These are phyloP conservation scores for Propithecus perrieri DNA, from an alignment of 2,797 vertebrate genomes.

Conservation along the genomic window DNA sequence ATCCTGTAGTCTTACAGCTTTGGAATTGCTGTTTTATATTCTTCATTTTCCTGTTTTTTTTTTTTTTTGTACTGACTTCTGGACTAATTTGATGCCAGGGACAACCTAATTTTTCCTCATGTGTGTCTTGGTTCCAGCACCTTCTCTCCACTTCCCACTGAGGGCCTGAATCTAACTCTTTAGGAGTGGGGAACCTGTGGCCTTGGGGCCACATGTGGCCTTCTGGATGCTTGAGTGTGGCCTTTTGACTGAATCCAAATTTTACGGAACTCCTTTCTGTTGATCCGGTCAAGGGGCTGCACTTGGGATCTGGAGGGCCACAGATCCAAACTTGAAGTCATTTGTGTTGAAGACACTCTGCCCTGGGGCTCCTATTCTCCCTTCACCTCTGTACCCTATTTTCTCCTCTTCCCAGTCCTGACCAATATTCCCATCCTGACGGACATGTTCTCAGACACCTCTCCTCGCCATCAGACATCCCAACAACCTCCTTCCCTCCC, in stretches of 20 bases:
- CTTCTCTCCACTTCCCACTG: neutral
- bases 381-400: neutral
- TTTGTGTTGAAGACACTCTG: neutral
- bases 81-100: neutral
- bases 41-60: neutral
- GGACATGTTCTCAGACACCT: neutral
- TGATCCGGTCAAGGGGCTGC: neutral
- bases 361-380: neutral
- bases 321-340: neutral
- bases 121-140: neutral
- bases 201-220: too few relatives aligned
- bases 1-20: neutral
- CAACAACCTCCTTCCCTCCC: neutral
- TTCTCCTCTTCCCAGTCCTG: neutral
- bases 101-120: neutral
- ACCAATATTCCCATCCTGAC: neutral
- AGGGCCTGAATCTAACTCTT: neutral
- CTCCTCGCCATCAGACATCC: neutral
- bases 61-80: neutral
- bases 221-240: neutral
- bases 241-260: neutral
- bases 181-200: neutral
- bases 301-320: neutral
- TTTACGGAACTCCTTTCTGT: neutral
- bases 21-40: neutral